Percentiles rank a stretch among this genome's conserved stretches.
Conservation (phyloP, 2,113 vertebrate genomes). For the Nesogale talazaci region DNA sequence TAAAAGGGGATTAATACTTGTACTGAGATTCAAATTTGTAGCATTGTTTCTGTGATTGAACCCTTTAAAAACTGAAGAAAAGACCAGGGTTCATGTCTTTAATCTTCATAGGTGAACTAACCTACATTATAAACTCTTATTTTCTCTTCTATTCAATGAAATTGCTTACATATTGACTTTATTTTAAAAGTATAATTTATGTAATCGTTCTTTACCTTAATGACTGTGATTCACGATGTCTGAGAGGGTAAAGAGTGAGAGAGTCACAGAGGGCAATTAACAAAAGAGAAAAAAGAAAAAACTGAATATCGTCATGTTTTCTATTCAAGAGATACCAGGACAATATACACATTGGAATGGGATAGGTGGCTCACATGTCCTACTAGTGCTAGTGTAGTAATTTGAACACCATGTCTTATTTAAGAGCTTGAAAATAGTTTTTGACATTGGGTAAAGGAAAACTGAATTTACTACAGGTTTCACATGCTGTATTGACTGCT, state of each 20-base stretch:
- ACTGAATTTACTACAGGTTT: accelerated
- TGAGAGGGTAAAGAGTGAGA: not conserved
- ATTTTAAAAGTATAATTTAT: not conserved
- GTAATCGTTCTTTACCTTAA: not conserved
- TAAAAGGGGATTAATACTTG: constrained; percentile 68
- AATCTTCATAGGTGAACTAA: not conserved
- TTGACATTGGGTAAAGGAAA: accelerated
- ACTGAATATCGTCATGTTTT: not conserved
- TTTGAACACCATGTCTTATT: not conserved
- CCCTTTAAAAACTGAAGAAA: constrained; percentile 36
- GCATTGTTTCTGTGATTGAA: constrained; percentile 47
- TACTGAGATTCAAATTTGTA: constrained; percentile 41
- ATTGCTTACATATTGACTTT: constrained; percentile 19
- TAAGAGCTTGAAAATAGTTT: not conserved
- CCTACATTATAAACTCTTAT: not conserved
- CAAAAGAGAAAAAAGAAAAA: not conserved
- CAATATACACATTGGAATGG: not conserved
- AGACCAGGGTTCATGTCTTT: constrained; percentile 31
- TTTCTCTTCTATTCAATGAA: not conserved
- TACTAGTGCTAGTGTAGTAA: not conserved
- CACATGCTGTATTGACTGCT: not conserved
- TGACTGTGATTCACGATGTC: not conserved
- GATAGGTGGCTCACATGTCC: not conserved
- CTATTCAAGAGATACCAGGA: not conserved
- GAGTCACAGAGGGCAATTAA: not conserved